Evolutionary conservation across 2,888 invertebrate species (phyloP).

Genomic region (Axea sp.): DNA sequence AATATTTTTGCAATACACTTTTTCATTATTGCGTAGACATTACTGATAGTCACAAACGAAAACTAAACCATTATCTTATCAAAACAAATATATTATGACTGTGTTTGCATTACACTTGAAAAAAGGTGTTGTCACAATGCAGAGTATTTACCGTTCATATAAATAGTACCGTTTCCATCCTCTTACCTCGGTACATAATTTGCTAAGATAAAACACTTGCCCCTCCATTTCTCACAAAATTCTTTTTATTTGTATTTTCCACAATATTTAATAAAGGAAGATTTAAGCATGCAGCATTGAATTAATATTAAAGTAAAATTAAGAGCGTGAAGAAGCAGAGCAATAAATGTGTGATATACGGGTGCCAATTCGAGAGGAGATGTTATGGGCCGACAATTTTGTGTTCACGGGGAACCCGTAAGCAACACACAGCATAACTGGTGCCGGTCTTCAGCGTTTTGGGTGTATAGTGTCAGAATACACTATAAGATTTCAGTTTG

Average conservation of each 20-base stretch:
- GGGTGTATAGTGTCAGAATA: conserved; percentile 51
- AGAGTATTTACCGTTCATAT: conserved; percentile 29
- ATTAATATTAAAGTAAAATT: conserved; percentile 31
- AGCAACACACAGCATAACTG: too few relatives aligned
- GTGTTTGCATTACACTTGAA: conserved; percentile 22
- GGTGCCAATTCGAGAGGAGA: neutral
- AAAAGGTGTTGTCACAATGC: conserved; percentile 30
- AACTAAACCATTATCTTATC: conserved; percentile 19
- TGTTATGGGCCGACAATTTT: conserved; percentile 30
- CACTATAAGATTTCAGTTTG: conserved; percentile 52
- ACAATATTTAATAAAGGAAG: too few relatives aligned
- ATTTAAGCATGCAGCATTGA: too few relatives aligned
- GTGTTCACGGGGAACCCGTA: conserved; percentile 46
- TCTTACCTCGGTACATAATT: conserved; percentile 41
- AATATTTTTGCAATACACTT: too few relatives aligned
- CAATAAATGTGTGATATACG: conserved; percentile 47
- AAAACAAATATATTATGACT: conserved; percentile 27
- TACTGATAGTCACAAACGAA: too few relatives aligned
- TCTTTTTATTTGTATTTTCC: conserved; percentile 15
- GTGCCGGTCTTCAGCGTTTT: conserved; percentile 26
- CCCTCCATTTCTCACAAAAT: conserved; percentile 4
- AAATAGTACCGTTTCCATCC: conserved; percentile 19
- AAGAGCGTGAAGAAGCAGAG: conserved; percentile 9
- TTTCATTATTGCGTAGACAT: too few relatives aligned
- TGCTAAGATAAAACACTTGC: conserved; percentile 19